Percentiles rank a stretch among this genome's conserved stretches.
phyloP scores from a whole-genome alignment of 2,113 vertebrate species.

The Anhinga rufa region DNA sequence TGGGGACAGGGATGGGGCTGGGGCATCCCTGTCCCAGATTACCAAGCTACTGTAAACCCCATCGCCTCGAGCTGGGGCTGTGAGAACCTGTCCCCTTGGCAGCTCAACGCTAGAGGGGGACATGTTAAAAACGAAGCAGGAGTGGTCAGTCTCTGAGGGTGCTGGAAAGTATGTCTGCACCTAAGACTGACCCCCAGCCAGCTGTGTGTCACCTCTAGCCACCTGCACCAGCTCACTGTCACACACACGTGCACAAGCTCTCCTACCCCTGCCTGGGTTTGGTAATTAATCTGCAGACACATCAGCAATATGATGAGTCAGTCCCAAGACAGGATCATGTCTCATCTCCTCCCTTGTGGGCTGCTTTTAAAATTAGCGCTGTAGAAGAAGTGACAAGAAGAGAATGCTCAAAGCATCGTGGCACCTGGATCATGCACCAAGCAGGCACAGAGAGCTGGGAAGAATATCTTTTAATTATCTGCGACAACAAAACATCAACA shows the following conservation, averaged over 20 bases:
- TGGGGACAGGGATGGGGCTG: background rate
- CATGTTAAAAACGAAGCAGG: accelerated
- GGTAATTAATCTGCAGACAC: background rate
- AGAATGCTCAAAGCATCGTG: background rate
- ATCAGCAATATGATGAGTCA: background rate
- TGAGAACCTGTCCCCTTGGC: accelerated
- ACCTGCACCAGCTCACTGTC: background rate
- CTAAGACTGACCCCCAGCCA: background rate
- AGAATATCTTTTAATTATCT: background rate
- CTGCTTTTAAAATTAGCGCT: background rate
- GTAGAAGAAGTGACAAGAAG: background rate
- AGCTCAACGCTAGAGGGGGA: background rate
- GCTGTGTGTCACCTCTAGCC: background rate
- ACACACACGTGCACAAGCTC: background rate
- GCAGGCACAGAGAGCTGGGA: background rate
- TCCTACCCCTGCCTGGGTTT: background rate
- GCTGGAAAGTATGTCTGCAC: accelerated
- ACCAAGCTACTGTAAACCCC: background rate
- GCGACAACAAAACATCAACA: background rate
- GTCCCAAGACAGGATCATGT: background rate
- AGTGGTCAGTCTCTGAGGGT: background rate
- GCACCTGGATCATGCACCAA: background rate
- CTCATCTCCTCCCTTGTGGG: background rate
- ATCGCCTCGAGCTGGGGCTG: accelerated
- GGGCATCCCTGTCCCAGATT: background rate